Conservation (phyloP, 2,113 vertebrate species). For the Thalassarche chlororhynchos region DNA sequence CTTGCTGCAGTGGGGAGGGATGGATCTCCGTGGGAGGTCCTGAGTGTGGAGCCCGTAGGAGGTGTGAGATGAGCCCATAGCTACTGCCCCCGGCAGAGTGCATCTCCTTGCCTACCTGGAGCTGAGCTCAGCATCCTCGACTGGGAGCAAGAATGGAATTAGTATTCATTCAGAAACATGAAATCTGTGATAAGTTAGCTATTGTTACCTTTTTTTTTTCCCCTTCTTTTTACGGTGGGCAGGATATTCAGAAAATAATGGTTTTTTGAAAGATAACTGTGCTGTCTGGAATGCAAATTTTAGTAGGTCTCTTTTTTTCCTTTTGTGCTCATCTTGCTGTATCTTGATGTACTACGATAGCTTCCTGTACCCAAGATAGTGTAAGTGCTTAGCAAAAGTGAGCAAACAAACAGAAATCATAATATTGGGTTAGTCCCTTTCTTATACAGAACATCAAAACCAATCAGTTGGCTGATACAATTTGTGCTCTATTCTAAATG, state of each 20-base stretch:
- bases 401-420: not conserved
- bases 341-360: not conserved
- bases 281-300: not conserved
- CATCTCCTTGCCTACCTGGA: not conserved
- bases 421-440: not conserved
- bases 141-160: not conserved
- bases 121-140: fast-evolving
- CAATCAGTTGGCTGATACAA: not conserved
- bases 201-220: not conserved
- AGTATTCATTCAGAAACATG: not conserved
- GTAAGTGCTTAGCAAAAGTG: not conserved
- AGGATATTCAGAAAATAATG: not conserved
- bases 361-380: not conserved
- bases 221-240: fast-evolving
- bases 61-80: not conserved
- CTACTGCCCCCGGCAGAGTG: fast-evolving
- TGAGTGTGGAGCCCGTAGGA: fast-evolving
- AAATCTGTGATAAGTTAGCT: not conserved
- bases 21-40: not conserved
- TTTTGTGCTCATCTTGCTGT: not conserved
- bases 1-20: not conserved
- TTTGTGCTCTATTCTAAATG: not conserved
- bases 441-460: not conserved
- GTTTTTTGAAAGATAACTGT: not conserved
- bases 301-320: not conserved